phyloP scores from a whole-genome alignment of 1,140 invertebrate species.

The Hypothenemus hampei region DNA sequence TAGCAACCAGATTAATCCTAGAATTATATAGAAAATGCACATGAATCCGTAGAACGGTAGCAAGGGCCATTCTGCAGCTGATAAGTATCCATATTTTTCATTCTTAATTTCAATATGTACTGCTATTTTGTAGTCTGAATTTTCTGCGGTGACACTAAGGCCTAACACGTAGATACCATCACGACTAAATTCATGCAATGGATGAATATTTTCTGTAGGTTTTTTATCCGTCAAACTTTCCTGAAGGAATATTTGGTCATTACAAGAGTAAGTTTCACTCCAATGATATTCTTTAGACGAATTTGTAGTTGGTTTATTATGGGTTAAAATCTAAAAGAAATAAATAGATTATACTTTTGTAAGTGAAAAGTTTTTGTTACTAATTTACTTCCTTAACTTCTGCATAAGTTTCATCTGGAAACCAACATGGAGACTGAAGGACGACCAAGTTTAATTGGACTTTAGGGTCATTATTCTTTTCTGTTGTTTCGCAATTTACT shows the following conservation, averaged over 20 bases:
- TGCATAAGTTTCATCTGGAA: conserved; percentile 29
- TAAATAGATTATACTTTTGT: neutral
- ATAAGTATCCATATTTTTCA: conserved; percentile 65
- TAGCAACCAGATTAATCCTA: conserved; percentile 78
- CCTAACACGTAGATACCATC: conserved; percentile 56
- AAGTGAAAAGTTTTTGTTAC: neutral
- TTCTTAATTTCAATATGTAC: conserved; percentile 62
- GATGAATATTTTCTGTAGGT: conserved; percentile 30
- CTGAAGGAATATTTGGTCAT: conserved; percentile 38
- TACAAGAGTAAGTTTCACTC: conserved; percentile 32
- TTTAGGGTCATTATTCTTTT: conserved; percentile 29
- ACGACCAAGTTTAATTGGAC: conserved; percentile 38
- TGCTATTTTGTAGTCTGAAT: conserved; percentile 46
- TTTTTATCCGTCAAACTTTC: conserved; percentile 27
- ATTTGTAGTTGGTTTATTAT: conserved; percentile 13
- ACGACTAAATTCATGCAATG: conserved; percentile 45
- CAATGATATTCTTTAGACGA: conserved; percentile 23
- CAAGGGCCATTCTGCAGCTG: conserved; percentile 69
- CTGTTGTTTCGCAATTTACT: conserved; percentile 40
- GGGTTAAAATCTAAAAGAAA: conserved; percentile 19
- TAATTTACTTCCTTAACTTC: conserved; percentile 36
- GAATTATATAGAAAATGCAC: conserved; percentile 80
- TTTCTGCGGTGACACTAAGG: conserved; percentile 36
- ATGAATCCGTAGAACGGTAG: conserved; percentile 84
- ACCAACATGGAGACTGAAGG: conserved; percentile 40